Base-by-base conservation (phyloP, 2,888 invertebrate genomes). In the Ophonus ardosiacus region DNA sequence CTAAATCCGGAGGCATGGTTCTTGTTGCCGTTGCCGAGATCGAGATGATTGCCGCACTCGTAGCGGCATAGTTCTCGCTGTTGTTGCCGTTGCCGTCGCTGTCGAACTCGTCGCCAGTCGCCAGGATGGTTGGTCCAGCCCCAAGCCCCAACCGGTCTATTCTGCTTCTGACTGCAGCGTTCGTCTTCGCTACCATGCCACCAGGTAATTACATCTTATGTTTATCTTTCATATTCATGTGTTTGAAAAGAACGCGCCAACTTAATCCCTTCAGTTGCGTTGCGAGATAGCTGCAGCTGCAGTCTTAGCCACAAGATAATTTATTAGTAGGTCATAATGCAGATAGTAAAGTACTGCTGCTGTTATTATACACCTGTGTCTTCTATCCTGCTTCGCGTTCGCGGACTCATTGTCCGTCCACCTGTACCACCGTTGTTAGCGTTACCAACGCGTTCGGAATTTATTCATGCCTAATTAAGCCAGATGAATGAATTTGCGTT, bases 111-210 rank as follows among this genome's bases (percentile, higher is more conserved):
- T 43, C 59, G 84, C 78, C 78, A 84, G 71, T 43, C 59, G 84
- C 78, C 78, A 84, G 84, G 78, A 84, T 84, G 84, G 83, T 83
- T 76, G 71, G 68, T 59, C 81, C 4, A 40, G 31, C 71, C 76
- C 56, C 57, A 57, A 43, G 21, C 56, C 57, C 59, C 59, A 61
- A 84, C 83, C 84, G 84, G 51, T 78, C 84, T 84, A 43, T 84
- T 63, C 65, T 84, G 61, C 84, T 84, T 88, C 89, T 91, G 89
- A 90, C 91, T 89, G 89, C 89, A 89, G 90, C 90, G 88, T 90
- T 90, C 88, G 89, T 91, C 86, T 89, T 91, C 88, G 88, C 89
- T 89, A 89, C 87, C 87, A 90, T 91, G 90, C 89, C 91, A 88
- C 91, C 90, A 90, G 91, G 91, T 91, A 90, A 79, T 63, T 24